These are phyloP conservation scores for Scaptomyza graminum DNA, from an alignment of 1,140 invertebrate species.

Conservation along the genomic window DNA sequence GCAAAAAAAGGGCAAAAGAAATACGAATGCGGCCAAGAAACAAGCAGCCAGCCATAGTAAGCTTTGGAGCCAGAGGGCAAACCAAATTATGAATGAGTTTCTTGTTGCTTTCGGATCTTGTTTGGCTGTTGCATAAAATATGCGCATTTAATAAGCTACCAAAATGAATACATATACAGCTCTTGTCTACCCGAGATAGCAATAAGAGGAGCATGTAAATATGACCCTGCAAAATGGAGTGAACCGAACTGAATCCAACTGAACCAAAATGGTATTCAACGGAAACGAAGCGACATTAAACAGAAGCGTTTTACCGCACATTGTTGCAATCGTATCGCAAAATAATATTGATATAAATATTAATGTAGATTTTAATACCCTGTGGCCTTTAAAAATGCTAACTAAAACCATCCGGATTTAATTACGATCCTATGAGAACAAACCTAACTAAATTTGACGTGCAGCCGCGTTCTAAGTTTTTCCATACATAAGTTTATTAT, in stretches of 20 bases:
- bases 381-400: neutral
- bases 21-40: conserved; percentile 3
- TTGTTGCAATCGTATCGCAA: conserved; percentile 6
- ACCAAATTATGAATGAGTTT: conserved; percentile 53
- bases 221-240: conserved; percentile 15
- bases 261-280: conserved; percentile 8
- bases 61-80: conserved; percentile 25
- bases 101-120: conserved; percentile 31
- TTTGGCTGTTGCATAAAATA: conserved; percentile 64
- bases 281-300: conserved; percentile 39
- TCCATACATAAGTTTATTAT: too few relatives aligned
- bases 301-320: conserved; percentile 50
- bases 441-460: too few relatives aligned
- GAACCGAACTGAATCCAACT: conserved; percentile 8
- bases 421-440: too few relatives aligned
- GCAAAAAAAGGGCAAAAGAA: conserved; percentile 18
- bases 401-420: too few relatives aligned
- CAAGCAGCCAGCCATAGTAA: neutral
- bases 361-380: conserved; percentile 11
- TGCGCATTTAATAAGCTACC: conserved; percentile 75
- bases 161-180: conserved; percentile 54
- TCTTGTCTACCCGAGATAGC: conserved; percentile 1
- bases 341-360: conserved; percentile 38
- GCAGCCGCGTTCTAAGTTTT: too few relatives aligned
- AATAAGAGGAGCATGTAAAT: conserved; percentile 57